phyloP scores from a whole-genome alignment of 2,888 invertebrate species.

The Sylvicola cinctus region DNA sequence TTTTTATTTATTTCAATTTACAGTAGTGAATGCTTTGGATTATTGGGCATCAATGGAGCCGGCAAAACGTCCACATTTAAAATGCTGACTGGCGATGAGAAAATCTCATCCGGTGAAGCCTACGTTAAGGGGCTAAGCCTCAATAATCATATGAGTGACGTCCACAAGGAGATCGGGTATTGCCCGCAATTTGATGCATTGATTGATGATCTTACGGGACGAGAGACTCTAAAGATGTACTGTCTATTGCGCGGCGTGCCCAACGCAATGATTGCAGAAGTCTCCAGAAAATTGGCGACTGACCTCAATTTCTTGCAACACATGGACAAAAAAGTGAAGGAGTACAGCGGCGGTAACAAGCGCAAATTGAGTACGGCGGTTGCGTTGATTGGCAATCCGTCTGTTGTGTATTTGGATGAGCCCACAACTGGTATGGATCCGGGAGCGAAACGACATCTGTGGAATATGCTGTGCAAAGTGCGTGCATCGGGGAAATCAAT shows the following conservation, averaged over 20 bases:
- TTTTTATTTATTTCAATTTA: background rate
- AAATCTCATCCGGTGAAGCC: slow-evolving; percentile 46
- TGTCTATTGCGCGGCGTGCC: slow-evolving; percentile 40
- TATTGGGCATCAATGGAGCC: slow-evolving; percentile 69
- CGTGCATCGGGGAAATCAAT: slow-evolving; percentile 52
- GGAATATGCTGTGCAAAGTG: slow-evolving; percentile 50
- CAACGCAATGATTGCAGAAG: slow-evolving; percentile 16
- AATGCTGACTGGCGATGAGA: slow-evolving; percentile 71
- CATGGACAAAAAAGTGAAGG: slow-evolving; percentile 34
- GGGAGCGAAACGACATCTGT: slow-evolving; percentile 56
- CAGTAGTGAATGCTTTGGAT: slow-evolving; percentile 57
- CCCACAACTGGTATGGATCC: slow-evolving; percentile 31
- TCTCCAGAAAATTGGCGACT: slow-evolving; percentile 27
- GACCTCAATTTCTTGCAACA: slow-evolving; percentile 39
- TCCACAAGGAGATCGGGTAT: slow-evolving; percentile 43
- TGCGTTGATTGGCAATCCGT: slow-evolving; percentile 44
- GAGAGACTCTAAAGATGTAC: slow-evolving; percentile 45
- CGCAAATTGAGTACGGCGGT: slow-evolving; percentile 52
- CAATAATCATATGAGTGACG: slow-evolving; percentile 30
- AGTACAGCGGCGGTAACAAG: slow-evolving; percentile 53
- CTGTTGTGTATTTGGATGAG: slow-evolving; percentile 36
- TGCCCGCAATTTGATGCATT: slow-evolving; percentile 61
- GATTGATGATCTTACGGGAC: slow-evolving; percentile 47
- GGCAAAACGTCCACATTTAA: slow-evolving; percentile 80
- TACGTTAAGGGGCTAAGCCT: slow-evolving; percentile 38